phyloP scores from a whole-genome alignment of 2,888 invertebrate genomes.

The Cephus spinipes region DNA sequence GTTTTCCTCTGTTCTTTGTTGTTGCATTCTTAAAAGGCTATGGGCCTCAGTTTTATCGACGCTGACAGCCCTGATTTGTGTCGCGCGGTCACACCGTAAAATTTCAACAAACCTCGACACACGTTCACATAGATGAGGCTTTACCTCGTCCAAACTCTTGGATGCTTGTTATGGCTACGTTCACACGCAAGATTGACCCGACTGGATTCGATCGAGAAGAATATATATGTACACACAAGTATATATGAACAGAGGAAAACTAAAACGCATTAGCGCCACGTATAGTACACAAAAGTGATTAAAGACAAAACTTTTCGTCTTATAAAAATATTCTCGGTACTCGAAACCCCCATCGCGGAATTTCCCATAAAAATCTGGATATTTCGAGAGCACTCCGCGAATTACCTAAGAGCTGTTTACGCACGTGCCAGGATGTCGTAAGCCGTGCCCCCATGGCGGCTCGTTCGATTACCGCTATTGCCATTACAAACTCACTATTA shows the following conservation, averaged over 20 bases:
- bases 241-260: neutral
- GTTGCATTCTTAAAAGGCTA: slow-evolving; percentile 1
- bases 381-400: slow-evolving; percentile 40
- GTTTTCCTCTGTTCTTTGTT: slow-evolving; percentile 24
- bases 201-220: neutral
- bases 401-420: slow-evolving; percentile 57
- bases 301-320: neutral
- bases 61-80: slow-evolving; percentile 13
- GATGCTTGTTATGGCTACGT: slow-evolving; percentile 7
- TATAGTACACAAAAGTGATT: neutral
- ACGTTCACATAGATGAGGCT: neutral
- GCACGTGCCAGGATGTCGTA: slow-evolving; percentile 65
- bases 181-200: neutral
- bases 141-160: neutral
- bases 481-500: slow-evolving; percentile 47
- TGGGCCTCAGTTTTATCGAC: slow-evolving; percentile 11
- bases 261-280: neutral
- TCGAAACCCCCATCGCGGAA: slow-evolving; percentile 1
- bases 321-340: neutral
- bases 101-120: slow-evolving; percentile 8
- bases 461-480: slow-evolving; percentile 44
- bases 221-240: neutral
- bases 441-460: slow-evolving; percentile 38
- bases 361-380: slow-evolving; percentile 34
- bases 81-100: slow-evolving; percentile 11